Percentiles rank a stretch among this genome's conserved stretches.
Conservation (phyloP, 2,113 vertebrate genomes). For the Halichoerus grypus region DNA sequence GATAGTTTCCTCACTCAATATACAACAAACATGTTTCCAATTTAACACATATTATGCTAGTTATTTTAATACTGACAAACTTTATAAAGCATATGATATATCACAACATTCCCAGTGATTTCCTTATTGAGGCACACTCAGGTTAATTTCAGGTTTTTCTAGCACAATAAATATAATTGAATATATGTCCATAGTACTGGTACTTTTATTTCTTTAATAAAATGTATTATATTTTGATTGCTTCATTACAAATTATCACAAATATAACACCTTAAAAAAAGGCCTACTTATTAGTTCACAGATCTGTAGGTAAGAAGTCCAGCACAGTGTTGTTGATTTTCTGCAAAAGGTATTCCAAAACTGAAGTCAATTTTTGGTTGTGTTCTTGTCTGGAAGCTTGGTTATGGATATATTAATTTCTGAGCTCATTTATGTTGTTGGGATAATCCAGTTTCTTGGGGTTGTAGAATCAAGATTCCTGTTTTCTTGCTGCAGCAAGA, state of each 20-base stretch:
- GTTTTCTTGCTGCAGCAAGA: neutral
- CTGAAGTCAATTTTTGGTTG: neutral
- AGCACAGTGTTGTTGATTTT: neutral
- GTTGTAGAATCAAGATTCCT: neutral
- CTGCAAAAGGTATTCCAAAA: neutral
- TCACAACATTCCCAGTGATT: neutral
- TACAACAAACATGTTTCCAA: neutral
- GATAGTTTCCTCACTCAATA: neutral
- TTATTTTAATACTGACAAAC: neutral
- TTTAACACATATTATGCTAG: neutral
- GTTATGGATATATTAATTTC: neutral
- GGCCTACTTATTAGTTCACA: neutral
- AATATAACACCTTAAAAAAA: neutral
- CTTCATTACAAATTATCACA: neutral
- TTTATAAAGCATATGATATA: neutral
- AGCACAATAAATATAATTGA: neutral
- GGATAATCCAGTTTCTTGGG: neutral
- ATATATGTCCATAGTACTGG: neutral
- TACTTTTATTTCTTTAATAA: neutral
- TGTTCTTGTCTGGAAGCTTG: neutral
- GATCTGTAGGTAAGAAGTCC: neutral
- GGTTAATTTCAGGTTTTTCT: neutral
- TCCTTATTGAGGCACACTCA: neutral
- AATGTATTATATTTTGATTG: neutral
- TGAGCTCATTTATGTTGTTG: neutral